Evolutionary conservation across 2,888 invertebrate species (phyloP), one percentile per base, ranked within the genome.

Genomic region (Drosophila rellima): DNA sequence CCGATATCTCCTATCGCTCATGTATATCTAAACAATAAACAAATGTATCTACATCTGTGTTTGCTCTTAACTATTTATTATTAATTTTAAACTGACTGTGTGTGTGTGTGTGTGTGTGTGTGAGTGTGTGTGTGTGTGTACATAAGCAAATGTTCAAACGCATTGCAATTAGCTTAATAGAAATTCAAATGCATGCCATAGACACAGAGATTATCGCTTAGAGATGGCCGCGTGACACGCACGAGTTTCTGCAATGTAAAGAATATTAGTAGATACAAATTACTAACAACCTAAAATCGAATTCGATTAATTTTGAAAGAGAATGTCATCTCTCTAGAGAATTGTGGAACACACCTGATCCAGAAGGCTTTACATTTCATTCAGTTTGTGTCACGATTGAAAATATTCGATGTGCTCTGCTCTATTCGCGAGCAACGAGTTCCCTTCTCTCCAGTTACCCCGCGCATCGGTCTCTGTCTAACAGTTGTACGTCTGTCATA

Each of bases 91-190:
- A 48, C 29, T 20, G 20, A 7, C 1, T 3, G 37, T 37, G n/a
- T n/a, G 7, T n/a, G 35, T 35, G 35, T n/a, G 3, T 15, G 37
- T 37, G 15, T 37, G 15, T 26, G 67, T 66, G 59, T 57, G 65
- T 48, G 71, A n/a, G n/a, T n/a, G n/a, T n/a, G n/a, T 67, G 74
- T 60, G 67, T 66, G 59, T 57, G 65, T 48, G 71, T 56, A 65
- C 64, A 75, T 82, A 55, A 64, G 62, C 82, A 70, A 75, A 78
- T 70, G 80, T 61, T 57, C 65, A 68, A 65, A 54, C 62, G 72
- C 61, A 70, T 62, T 86, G 74, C 84, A 86, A 88, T 84, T 84
- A 88, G 74, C 78, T 74, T 85, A 88, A 84, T 88, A 85, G 76
- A 88, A 88, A 77, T 88, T 86, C 87, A 88, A 86, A 85, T 80